Percentiles rank a stretch among this genome's conserved stretches.
Evolutionary conservation across 2,888 invertebrate species (phyloP).

Genomic region (Diarsia dahlii): DNA sequence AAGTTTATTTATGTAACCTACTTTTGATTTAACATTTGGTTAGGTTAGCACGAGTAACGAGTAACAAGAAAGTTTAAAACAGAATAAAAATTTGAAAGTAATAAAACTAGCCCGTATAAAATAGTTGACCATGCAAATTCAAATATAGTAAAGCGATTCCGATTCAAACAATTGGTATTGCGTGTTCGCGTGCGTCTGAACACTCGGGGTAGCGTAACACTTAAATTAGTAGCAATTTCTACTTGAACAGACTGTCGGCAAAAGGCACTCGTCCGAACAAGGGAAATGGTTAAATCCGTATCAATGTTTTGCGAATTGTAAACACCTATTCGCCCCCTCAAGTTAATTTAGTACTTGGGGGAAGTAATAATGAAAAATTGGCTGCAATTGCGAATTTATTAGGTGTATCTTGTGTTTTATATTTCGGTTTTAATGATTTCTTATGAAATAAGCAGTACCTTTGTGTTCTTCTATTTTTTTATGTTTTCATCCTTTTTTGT

Average conservation of each 20-base stretch:
- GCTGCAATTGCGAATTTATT: conserved; percentile 53
- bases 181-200: conserved; percentile 88
- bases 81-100: background rate
- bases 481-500: too few relatives aligned
- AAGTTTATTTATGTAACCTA: conserved; percentile 36
- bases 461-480: too few relatives aligned
- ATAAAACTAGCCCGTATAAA: background rate
- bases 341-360: conserved; percentile 60
- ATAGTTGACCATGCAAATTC: conserved; percentile 43
- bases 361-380: conserved; percentile 49
- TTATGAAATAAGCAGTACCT: too few relatives aligned
- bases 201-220: conserved; percentile 86
- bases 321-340: conserved; percentile 66
- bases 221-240: conserved; percentile 90
- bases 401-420: conserved; percentile 17
- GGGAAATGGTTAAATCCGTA: conserved; percentile 85
- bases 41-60: background rate
- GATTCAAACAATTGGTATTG: conserved; percentile 73
- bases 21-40: conserved; percentile 6
- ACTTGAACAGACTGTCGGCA: conserved; percentile 82
- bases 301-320: conserved; percentile 76
- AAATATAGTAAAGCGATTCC: conserved; percentile 59
- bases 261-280: conserved; percentile 83
- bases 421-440: background rate
- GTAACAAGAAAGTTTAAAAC: background rate